phyloP scores from a whole-genome alignment of 2,888 invertebrate genomes.

The Ornithoptera priamus region DNA sequence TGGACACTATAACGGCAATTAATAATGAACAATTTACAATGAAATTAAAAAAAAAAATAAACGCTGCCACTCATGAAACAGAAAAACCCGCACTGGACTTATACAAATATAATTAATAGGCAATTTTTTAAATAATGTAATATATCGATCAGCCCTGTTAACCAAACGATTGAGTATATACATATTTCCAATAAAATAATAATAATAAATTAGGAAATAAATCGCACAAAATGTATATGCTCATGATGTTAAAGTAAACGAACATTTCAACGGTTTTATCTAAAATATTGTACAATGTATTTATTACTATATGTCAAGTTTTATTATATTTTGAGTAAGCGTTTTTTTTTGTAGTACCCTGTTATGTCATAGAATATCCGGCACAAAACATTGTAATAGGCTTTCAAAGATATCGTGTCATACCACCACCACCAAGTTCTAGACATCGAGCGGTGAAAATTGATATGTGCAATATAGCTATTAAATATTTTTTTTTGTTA shows the following conservation, averaged over 20 bases:
- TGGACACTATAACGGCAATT: not conserved
- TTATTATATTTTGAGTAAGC: not conserved
- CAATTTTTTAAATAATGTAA: not conserved
- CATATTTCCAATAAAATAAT: not conserved
- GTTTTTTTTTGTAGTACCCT: not conserved
- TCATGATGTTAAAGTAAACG: not conserved
- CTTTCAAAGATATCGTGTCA: not conserved
- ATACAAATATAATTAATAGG: no score
- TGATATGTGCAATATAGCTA: slow-evolving; percentile 18
- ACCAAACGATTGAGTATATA: not conserved
- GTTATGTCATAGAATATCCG: not conserved
- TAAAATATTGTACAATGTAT: not conserved
- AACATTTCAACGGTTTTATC: not conserved
- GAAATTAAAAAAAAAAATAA: not conserved
- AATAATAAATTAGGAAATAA: slow-evolving; percentile 1
- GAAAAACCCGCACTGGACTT: no score
- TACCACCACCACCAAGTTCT: not conserved
- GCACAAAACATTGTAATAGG: not conserved
- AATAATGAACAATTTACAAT: not conserved
- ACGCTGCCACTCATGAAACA: not conserved
- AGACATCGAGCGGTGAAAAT: not conserved
- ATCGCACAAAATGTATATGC: not conserved
- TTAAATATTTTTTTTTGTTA: slow-evolving; percentile 1
- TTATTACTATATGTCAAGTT: not conserved
- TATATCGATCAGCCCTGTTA: not conserved